A percentile compares a stretch with the other conserved stretches of the same genome.
Conservation (phyloP, 2,888 invertebrate species). For the Rotaria magnacalcarata region DNA sequence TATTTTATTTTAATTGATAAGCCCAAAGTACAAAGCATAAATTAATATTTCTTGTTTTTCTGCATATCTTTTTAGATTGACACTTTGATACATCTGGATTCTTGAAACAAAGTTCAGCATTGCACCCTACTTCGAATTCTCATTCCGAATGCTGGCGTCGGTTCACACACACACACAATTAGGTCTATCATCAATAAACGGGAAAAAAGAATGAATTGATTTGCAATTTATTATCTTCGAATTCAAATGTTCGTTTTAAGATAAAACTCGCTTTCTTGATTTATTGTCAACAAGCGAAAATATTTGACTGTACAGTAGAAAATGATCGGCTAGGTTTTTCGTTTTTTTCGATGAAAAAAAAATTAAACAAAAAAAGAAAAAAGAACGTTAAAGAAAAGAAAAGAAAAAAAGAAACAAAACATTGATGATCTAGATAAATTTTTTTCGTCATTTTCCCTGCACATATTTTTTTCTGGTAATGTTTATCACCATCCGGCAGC, state of each 20-base stretch:
- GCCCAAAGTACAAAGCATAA: no score
- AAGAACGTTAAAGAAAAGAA: not conserved
- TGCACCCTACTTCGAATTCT: no score
- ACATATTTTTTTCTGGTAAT: not conserved
- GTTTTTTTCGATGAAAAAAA: not conserved
- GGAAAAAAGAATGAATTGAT: no score
- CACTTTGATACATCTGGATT: no score
- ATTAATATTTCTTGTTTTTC: no score
- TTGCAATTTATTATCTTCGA: no score
- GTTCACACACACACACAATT: no score
- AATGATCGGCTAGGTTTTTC: not conserved
- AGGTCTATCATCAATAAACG: no score
- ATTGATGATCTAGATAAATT: not conserved
- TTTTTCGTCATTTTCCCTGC: conserved; percentile 22
- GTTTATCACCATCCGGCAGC: conserved; percentile 2
- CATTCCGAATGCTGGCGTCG: no score
- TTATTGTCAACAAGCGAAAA: conserved; percentile 12
- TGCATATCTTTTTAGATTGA: no score
- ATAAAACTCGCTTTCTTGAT: not conserved
- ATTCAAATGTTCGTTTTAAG: not conserved
- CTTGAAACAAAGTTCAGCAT: no score
- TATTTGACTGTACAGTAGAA: conserved; percentile 16
- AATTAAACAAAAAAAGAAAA: not conserved
- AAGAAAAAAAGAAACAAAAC: not conserved
- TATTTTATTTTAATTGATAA: no score